A percentile compares a stretch with the other conserved stretches of the same genome.
phyloP scores from a whole-genome alignment of 2,797 vertebrate species.

The Tiaroga cobitis region DNA sequence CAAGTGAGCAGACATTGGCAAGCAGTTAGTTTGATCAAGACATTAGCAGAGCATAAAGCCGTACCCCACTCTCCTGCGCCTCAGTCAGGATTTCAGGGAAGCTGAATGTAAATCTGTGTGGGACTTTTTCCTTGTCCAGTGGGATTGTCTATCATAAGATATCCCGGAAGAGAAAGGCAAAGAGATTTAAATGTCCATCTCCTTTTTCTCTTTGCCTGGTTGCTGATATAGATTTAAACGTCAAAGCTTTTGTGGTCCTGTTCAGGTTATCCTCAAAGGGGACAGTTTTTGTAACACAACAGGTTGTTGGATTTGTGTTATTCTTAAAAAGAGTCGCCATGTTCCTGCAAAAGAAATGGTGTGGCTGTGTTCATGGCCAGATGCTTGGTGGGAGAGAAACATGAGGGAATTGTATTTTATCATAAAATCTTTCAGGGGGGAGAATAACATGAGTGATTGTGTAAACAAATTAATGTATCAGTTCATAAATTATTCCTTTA shows the following conservation, averaged over 20 bases:
- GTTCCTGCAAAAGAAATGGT: neutral
- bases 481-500: conserved; percentile 37
- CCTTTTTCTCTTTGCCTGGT: neutral
- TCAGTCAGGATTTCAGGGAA: neutral
- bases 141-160: conserved; percentile 2
- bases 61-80: neutral
- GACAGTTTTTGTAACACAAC: neutral
- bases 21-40: conserved; percentile 14
- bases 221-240: conserved; percentile 12
- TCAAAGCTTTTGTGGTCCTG: conserved; percentile 2
- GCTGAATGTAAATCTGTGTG: neutral
- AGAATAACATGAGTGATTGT: conserved; percentile 7
- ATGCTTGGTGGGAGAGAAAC: conserved; percentile 15
- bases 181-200: neutral
- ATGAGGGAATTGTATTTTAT: conserved; percentile 17
- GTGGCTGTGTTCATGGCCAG: conserved; percentile 17
- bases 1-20: neutral
- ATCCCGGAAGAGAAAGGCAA: neutral
- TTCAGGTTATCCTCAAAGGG: neutral
- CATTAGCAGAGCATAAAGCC: neutral
- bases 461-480: conserved; percentile 29
- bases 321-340: neutral
- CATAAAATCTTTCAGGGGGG: conserved; percentile 10
- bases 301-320: neutral
- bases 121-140: neutral